Evolutionary conservation across 2,113 vertebrate genomes (phyloP).

Genomic region (Zootoca vivipara): DNA sequence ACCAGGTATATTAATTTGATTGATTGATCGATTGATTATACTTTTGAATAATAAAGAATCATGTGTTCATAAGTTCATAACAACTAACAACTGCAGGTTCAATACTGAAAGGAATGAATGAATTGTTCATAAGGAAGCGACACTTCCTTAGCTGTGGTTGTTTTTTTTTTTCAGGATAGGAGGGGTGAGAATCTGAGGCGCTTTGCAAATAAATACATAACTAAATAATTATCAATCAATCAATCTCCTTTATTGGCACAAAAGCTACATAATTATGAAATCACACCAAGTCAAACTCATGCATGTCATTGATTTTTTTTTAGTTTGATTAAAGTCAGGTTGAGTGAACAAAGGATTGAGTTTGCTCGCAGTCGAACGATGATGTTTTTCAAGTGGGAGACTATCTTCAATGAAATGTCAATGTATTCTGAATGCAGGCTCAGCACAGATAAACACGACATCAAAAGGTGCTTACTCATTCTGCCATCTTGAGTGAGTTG

Average conservation of each 20-base stretch:
- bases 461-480: background rate
- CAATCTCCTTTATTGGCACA: background rate
- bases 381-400: conserved; percentile 43
- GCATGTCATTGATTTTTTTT: conserved; percentile 65
- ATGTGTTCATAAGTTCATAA: background rate
- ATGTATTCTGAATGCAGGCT: background rate
- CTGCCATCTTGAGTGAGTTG: background rate
- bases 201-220: conserved; percentile 56
- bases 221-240: conserved; percentile 49
- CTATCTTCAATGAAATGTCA: conserved; percentile 57
- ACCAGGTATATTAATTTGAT: background rate
- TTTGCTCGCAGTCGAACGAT: conserved; percentile 16
- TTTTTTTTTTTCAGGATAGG: conserved; percentile 1
- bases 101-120: background rate
- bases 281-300: conserved; percentile 17
- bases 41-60: too few species aligned
- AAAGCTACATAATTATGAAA: conserved; percentile 62
- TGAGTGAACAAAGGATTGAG: conserved; percentile 55
- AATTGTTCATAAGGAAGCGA: background rate
- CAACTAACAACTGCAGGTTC: background rate
- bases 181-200: conserved; percentile 33
- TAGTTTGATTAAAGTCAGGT: conserved; percentile 57
- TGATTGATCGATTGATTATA: too few species aligned
- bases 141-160: background rate
- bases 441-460: background rate